phyloP scores from a whole-genome alignment of 1,140 invertebrate genomes.

The Caerostris extrusa region DNA sequence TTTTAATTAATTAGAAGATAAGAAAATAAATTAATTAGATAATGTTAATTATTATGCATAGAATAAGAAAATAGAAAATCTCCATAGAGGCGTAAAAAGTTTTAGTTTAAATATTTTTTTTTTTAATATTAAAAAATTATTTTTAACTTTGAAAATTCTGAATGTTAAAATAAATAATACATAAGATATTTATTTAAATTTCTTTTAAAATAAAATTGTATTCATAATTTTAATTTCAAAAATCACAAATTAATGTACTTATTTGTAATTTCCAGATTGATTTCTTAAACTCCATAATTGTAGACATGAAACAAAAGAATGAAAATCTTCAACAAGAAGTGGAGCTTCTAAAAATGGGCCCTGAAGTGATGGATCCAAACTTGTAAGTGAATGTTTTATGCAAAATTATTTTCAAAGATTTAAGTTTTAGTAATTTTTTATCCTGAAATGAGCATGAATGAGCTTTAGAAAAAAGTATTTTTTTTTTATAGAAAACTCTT shows the following conservation, averaged over 20 bases:
- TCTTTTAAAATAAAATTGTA: background rate
- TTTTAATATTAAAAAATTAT: no score
- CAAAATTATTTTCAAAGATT: background rate
- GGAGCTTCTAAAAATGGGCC: constrained; percentile 85
- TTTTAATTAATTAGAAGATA: no score
- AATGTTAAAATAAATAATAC: no score
- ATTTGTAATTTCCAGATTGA: constrained; percentile 86
- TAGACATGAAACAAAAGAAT: constrained; percentile 96
- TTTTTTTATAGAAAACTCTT: background rate
- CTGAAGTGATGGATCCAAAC: constrained; percentile 67
- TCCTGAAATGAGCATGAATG: background rate
- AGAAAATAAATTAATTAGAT: no score
- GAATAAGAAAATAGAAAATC: no score
- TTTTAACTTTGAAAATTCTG: no score
- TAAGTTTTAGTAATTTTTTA: background rate
- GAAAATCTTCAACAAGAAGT: constrained; percentile 90
- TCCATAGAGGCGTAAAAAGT: no score
- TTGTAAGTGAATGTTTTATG: constrained; percentile 64
- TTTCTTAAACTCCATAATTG: constrained; percentile 97
- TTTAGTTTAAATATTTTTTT: no score
- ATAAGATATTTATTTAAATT: no score
- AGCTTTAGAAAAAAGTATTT: no score
- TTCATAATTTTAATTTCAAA: background rate
- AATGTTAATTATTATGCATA: no score
- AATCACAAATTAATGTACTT: background rate